Base-by-base conservation (phyloP, 92 coral and sea anemone genomes). In the Bergia sp. region DNA sequence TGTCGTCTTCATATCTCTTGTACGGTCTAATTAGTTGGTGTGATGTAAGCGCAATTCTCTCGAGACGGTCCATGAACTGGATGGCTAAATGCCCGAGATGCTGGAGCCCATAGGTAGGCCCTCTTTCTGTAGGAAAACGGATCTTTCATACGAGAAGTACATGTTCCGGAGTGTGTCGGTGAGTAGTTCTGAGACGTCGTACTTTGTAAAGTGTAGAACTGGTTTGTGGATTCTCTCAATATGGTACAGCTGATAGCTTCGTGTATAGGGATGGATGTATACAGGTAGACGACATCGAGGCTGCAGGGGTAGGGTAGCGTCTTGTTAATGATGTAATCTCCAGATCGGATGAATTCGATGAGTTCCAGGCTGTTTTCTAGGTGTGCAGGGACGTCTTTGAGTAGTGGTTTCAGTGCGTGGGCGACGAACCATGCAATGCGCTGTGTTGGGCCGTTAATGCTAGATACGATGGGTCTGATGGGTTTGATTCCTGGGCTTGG, bases 391-490 rank as follows among this genome's bases (percentile, higher is more conserved):
- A 90, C 83, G 81, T 64, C 72, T 5, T 21, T 78, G 1, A 93
- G 95, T 49, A 88, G 66, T 20, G 93, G 91, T 71, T 80, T 84
- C 20, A 93, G 88, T 67, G 85, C 39, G 12, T 39, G 41, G 45
- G 92, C 21, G 8, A 89, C 89, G 20, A 86, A 82, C 89, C 92
- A 92, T 29, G 85, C 79, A 7, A 92, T 74, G 44, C 89, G 86
- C 29, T 78, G 69, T 55, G 89, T 90, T 45, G 92, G 92, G 12
- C 92, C 90, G 58, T 90, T 88, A 88, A 66, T 81, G 89, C 82
- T 92, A 0, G 94, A 92, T 41, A 90, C 92, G 6, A 90, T 92
- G 0, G 90, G 95, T 88, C 95, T 87, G 47, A 92, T 88, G 29
- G 29, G 29, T 66, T 90, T 79, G 16, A 79, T 41, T 37, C 37